These are phyloP conservation scores for Andrena marginata DNA, from an alignment of 2,888 invertebrate genomes.

Conservation along the genomic window DNA sequence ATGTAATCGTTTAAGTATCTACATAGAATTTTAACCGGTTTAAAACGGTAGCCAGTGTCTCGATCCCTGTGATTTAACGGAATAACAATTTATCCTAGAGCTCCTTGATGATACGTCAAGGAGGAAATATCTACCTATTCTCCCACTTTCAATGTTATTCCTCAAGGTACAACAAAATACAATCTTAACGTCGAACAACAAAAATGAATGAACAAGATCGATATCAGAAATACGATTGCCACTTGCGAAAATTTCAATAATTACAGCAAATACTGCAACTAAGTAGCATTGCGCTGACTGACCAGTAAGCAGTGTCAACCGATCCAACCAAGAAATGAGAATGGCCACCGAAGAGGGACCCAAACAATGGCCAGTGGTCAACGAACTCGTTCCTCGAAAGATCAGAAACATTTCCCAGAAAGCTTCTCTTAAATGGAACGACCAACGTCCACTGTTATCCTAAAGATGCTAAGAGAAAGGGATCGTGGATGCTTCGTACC, in stretches of 20 bases:
- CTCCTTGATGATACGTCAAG: background rate
- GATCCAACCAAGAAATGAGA: constrained; percentile 25
- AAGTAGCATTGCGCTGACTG: background rate
- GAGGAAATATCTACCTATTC: too few relatives aligned
- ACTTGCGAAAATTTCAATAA: background rate
- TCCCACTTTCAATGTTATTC: too few relatives aligned
- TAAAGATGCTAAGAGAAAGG: background rate
- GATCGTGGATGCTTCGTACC: constrained; percentile 14
- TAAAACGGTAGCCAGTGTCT: constrained; percentile 17
- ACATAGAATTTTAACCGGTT: constrained; percentile 42
- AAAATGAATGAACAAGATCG: background rate
- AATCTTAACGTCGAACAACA: background rate
- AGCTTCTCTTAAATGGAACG: constrained; percentile 23
- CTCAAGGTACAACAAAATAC: too few relatives aligned
- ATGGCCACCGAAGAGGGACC: constrained; percentile 11
- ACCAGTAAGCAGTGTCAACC: constrained; percentile 5
- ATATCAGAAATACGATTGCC: background rate
- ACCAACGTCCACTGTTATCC: constrained; percentile 14
- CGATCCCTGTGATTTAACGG: constrained; percentile 14
- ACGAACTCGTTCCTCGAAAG: constrained; percentile 34
- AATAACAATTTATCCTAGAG: constrained; percentile 14
- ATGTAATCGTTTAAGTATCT: constrained; percentile 34
- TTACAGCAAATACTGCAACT: background rate
- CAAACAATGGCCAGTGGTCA: constrained; percentile 41
- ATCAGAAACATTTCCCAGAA: constrained; percentile 20